phyloP scores from a whole-genome alignment of 2,888 invertebrate genomes.

The Oligia fasciuncula region DNA sequence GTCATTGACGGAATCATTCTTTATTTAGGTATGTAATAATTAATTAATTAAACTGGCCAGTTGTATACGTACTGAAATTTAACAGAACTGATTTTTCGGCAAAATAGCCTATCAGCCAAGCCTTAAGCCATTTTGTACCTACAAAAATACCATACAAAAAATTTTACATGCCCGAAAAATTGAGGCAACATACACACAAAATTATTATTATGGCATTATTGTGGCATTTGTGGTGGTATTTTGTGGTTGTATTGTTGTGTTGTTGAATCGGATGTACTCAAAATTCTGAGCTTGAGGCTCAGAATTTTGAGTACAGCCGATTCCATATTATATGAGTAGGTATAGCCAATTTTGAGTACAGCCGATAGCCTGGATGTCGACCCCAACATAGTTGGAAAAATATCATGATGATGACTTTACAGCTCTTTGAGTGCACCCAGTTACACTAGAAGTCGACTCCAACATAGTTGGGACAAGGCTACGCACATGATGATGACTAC shows the following conservation, averaged over 20 bases:
- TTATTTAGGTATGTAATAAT: slow-evolving; percentile 2
- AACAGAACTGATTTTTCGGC: not conserved
- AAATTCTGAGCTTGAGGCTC: not conserved
- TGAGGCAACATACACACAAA: not conserved
- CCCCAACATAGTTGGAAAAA: no score
- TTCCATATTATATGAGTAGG: no score
- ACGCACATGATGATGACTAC: no score
- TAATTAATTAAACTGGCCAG: not conserved
- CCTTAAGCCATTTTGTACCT: not conserved
- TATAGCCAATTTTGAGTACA: not conserved
- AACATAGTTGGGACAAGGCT: not conserved
- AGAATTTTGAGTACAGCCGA: not conserved
- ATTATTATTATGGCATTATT: no score
- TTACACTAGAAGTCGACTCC: no score
- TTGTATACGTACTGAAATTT: not conserved
- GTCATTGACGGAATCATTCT: slow-evolving; percentile 16
- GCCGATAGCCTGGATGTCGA: no score
- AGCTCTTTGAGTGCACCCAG: no score
- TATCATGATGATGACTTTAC: no score
- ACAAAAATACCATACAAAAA: no score
- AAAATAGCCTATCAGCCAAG: not conserved
- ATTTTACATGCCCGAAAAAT: not conserved
- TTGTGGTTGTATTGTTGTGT: no score
- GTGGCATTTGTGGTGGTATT: no score
- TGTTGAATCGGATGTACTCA: no score